Evolutionary conservation across 2,113 vertebrate species (phyloP).

Genomic region (Tangachromis dhanisi): DNA sequence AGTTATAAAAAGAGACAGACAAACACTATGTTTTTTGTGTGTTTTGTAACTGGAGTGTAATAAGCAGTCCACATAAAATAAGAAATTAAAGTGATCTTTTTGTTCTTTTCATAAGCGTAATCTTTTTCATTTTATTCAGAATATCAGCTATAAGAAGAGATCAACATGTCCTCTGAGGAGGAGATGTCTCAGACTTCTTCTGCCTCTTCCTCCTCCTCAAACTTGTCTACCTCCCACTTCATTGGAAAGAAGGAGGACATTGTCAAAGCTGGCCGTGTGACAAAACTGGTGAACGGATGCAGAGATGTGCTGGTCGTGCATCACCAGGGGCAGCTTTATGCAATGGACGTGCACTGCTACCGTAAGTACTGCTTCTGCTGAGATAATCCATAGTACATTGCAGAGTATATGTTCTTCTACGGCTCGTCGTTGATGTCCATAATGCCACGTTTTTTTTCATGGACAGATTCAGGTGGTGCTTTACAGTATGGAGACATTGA

Average conservation of each 20-base stretch:
- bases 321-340: slow-evolving; percentile 78
- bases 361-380: slow-evolving; percentile 68
- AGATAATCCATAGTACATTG: background rate
- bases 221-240: slow-evolving; percentile 15
- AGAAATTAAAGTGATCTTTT: background rate
- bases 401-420: background rate
- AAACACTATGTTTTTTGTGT: background rate
- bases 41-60: background rate
- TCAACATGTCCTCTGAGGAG: slow-evolving; percentile 46
- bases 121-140: background rate
- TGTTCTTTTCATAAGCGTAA: background rate
- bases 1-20: background rate
- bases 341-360: slow-evolving; percentile 88
- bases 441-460: background rate
- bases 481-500: slow-evolving; percentile 86
- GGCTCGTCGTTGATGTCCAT: background rate
- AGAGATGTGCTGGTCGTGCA: slow-evolving; percentile 86
- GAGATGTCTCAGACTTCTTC: slow-evolving; percentile 3
- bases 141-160: background rate
- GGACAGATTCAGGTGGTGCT: slow-evolving; percentile 87
- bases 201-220: background rate
- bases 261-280: slow-evolving; percentile 68
- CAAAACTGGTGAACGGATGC: slow-evolving; percentile 70
- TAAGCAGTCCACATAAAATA: background rate
- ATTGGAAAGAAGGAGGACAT: slow-evolving; percentile 81